Conservation (phyloP, 2,113 vertebrate species). For the Ifrita kowaldi region DNA sequence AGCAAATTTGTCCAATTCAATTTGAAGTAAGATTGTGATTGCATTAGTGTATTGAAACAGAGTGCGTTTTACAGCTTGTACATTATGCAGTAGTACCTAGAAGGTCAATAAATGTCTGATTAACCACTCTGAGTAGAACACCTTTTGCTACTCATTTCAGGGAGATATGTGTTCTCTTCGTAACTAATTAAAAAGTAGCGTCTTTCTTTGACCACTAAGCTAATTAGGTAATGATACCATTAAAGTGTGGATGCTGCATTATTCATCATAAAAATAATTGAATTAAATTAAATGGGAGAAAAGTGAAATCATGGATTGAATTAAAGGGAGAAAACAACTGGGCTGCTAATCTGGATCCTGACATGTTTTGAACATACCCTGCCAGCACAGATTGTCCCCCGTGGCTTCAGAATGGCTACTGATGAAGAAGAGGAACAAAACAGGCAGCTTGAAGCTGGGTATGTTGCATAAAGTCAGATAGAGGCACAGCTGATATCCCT, state of each 20-base stretch:
- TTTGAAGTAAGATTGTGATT: not conserved
- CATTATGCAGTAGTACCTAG: not conserved
- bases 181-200: not conserved
- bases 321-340: not conserved
- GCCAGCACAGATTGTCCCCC: not conserved
- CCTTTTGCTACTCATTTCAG: not conserved
- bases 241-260: not conserved
- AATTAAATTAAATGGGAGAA: not conserved
- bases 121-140: not conserved
- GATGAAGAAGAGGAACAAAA: not conserved
- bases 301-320: not conserved
- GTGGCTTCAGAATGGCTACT: not conserved
- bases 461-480: not conserved
- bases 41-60: not conserved
- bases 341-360: not conserved
- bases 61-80: not conserved
- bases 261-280: not conserved
- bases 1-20: not conserved
- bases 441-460: not conserved
- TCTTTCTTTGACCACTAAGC: not conserved
- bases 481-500: not conserved
- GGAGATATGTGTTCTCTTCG: not conserved
- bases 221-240: not conserved
- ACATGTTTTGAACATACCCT: not conserved
- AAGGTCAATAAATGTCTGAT: not conserved